phyloP scores from a whole-genome alignment of 2,888 invertebrate genomes.

The Athrips mouffetella region DNA sequence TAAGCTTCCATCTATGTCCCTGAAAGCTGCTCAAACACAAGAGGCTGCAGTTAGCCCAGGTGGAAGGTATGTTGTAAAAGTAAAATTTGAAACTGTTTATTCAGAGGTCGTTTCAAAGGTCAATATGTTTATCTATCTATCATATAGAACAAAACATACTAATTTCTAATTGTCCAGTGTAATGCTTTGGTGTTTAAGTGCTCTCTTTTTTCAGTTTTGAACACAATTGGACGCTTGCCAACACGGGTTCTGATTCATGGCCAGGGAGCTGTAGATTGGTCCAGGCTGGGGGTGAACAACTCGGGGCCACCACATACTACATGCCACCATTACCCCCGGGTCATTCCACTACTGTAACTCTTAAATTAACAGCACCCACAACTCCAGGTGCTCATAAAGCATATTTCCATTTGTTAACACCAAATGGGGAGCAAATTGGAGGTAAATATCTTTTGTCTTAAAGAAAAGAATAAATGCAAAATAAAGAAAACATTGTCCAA shows the following conservation, averaged over 20 bases:
- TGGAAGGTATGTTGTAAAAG: conserved; percentile 71
- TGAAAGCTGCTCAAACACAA: conserved; percentile 59
- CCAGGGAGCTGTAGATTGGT: conserved; percentile 89
- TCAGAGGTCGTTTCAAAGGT: background rate
- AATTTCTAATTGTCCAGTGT: background rate
- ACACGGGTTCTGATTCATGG: conserved; percentile 92
- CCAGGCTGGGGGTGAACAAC: conserved; percentile 82
- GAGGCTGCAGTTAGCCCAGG: conserved; percentile 88
- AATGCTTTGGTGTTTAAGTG: background rate
- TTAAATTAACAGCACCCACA: conserved; percentile 89
- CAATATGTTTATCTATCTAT: background rate
- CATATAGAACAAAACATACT: background rate
- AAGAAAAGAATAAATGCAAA: no score
- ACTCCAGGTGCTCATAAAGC: conserved; percentile 87
- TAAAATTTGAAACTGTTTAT: background rate
- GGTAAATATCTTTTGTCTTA: conserved; percentile 80
- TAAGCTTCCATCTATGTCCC: conserved; percentile 80
- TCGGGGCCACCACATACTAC: conserved; percentile 72
- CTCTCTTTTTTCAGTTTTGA: conserved; percentile 79
- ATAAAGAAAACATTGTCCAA: background rate
- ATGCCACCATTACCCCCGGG: conserved; percentile 87
- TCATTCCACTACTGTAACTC: conserved; percentile 85
- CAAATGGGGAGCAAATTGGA: conserved; percentile 94
- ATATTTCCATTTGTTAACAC: conserved; percentile 93
- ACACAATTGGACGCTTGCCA: conserved; percentile 93